phyloP scores from a whole-genome alignment of 92 coral and sea anemone species.

The Pocillopora meandrina region DNA sequence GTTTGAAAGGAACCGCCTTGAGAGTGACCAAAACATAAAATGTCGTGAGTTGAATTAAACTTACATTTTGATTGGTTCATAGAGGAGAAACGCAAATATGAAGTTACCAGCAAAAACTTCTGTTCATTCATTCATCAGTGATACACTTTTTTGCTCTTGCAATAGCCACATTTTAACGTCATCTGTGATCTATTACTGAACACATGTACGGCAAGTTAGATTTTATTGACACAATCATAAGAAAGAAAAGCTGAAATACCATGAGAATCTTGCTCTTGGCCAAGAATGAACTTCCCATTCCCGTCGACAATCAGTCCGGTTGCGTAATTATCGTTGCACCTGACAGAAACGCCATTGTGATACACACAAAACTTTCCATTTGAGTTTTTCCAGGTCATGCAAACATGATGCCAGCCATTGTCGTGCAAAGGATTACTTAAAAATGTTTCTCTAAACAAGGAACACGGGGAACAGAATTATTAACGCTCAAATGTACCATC shows the following conservation, averaged over 20 bases:
- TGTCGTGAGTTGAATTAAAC: no score
- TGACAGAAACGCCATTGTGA: background rate
- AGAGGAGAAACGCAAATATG: no score
- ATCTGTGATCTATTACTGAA: no score
- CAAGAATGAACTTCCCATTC: slow-evolving; percentile 34
- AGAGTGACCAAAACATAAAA: background rate
- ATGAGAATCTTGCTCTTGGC: slow-evolving; percentile 40
- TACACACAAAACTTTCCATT: background rate
- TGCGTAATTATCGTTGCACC: background rate
- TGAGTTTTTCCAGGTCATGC: slow-evolving; percentile 13
- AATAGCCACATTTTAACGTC: no score
- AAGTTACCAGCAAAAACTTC: no score
- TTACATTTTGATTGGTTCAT: no score
- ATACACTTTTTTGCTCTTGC: no score
- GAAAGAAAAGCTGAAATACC: background rate
- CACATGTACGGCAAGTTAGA: no score
- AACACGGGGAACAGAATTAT: no score
- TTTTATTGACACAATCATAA: no score
- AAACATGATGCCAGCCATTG: slow-evolving; percentile 27
- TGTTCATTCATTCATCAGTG: no score
- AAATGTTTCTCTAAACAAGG: background rate
- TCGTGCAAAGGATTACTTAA: slow-evolving; percentile 15
- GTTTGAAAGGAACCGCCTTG: slow-evolving; percentile 21
- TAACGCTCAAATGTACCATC: no score
- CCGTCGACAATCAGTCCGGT: slow-evolving; percentile 17